Base-by-base conservation (phyloP, 1,140 invertebrate genomes). In the Musca vetustissima region DNA sequence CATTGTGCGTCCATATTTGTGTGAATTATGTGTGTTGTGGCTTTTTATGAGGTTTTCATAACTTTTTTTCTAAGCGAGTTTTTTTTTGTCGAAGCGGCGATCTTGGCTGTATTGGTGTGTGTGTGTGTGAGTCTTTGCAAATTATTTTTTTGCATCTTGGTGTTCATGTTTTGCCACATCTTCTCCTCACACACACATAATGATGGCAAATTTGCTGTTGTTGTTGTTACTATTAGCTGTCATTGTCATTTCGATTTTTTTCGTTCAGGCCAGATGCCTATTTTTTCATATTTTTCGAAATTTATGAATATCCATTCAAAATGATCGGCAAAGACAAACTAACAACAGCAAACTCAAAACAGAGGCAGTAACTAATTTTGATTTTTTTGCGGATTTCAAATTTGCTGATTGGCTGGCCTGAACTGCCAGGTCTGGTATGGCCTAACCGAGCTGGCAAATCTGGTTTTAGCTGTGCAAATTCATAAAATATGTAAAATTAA, bases 401-500 rank as follows among this genome's bases (percentile, higher is more conserved):
- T 28, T 28, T 28, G 32, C 25, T 59, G 55, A 59, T 59, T 59
- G 55, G 55, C 21, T 59, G 55, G 28, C n/a, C 22, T 25, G 21
- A 21, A 25, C 21, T 24, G 15, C 24, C 15, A 1, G 55, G 28
- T 14, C 2, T 25, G 21, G 11, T n/a, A 13, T 13, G 6, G 24
- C 24, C 17, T 21, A 11, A 53, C 50, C 8, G 17, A 4, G 15
- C 15, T 55, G 24, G 24, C 28, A 59, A 59, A 28, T 59, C 55
- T 28, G 55, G 55, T 59, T 59, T 59, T 28, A 14, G 48, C 11
- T 55, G 53, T 15, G 25, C 17, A 22, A 17, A 24, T 9, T 13
- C 55, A 32, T 59, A 59, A 59, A 59, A 59, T 59, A 59, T 59
- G 55, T 59, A 59, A 59, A 59, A 59, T 32, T 59, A 59, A 32